Conservation (phyloP, 1,140 invertebrate genomes). For the Dinothrombium tinctorium region DNA sequence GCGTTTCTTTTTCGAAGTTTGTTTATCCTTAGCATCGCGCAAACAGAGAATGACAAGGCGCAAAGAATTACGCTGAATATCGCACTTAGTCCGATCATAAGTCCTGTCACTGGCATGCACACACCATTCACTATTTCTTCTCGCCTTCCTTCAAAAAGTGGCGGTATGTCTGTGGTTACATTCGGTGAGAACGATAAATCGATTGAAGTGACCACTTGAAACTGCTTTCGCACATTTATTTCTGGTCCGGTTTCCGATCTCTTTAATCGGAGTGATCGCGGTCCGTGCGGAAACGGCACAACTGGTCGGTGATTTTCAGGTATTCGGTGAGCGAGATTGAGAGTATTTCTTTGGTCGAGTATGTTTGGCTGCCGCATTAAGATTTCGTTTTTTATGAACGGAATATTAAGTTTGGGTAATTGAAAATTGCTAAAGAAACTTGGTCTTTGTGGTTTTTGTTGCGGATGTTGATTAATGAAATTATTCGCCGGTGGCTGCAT, state of each 20-base stretch:
- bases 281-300: constrained; percentile 15
- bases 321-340: too few species aligned
- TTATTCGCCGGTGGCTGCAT: too few species aligned
- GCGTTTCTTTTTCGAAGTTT: background rate
- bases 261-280: constrained; percentile 23
- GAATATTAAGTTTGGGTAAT: too few species aligned
- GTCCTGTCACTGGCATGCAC: constrained; percentile 61
- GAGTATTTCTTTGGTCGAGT: too few species aligned
- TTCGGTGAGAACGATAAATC: constrained; percentile 73
- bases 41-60: constrained; percentile 2
- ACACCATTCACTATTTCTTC: constrained; percentile 70
- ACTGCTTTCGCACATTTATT: constrained; percentile 52
- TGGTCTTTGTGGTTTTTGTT: too few species aligned
- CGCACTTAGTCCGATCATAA: constrained; percentile 34
- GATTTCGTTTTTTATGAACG: too few species aligned
- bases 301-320: too few species aligned
- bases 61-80: constrained; percentile 4
- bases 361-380: too few species aligned
- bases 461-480: too few species aligned
- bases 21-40: background rate
- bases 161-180: constrained; percentile 33
- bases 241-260: constrained; percentile 34
- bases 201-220: constrained; percentile 68
- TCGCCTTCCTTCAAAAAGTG: constrained; percentile 44
- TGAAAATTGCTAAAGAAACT: too few species aligned